These are phyloP conservation scores for Cataglyphis hispanica DNA, from an alignment of 1,140 invertebrate genomes.

Conservation along the genomic window DNA sequence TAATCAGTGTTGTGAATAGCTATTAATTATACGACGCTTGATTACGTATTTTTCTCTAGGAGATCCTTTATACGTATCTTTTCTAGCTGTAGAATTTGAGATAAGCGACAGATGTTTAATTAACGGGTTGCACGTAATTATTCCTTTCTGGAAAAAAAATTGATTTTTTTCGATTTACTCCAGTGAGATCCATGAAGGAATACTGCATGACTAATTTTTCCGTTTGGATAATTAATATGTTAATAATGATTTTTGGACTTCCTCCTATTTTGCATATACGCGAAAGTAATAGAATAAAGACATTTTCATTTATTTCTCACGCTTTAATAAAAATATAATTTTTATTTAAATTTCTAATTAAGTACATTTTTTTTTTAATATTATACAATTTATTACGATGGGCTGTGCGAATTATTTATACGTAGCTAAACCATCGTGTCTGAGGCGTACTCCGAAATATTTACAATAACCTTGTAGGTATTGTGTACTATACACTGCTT, in stretches of 20 bases:
- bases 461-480: slow-evolving; percentile 22
- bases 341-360: not conserved
- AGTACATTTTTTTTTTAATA: slow-evolving; percentile 6
- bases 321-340: not conserved
- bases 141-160: slow-evolving; percentile 42
- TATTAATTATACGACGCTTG: slow-evolving; percentile 52
- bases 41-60: not conserved
- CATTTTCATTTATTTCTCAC: slow-evolving; percentile 11
- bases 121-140: slow-evolving; percentile 52
- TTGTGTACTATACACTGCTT: slow-evolving; percentile 38
- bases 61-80: not conserved
- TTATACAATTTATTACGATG: not conserved
- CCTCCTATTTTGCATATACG: not conserved
- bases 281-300: not conserved
- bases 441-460: slow-evolving; percentile 36
- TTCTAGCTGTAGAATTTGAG: not conserved
- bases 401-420: slow-evolving; percentile 47
- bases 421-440: not conserved
- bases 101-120: slow-evolving; percentile 44
- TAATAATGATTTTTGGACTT: slow-evolving; percentile 25
- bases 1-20: slow-evolving; percentile 35
- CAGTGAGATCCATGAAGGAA: not conserved
- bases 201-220: slow-evolving; percentile 34
- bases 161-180: slow-evolving; percentile 32
- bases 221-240: slow-evolving; percentile 10